Percentiles rank a stretch among this genome's conserved stretches.
Evolutionary conservation across 2,888 invertebrate genomes (phyloP).

Genomic region (Caenorhabditis wallacei): DNA sequence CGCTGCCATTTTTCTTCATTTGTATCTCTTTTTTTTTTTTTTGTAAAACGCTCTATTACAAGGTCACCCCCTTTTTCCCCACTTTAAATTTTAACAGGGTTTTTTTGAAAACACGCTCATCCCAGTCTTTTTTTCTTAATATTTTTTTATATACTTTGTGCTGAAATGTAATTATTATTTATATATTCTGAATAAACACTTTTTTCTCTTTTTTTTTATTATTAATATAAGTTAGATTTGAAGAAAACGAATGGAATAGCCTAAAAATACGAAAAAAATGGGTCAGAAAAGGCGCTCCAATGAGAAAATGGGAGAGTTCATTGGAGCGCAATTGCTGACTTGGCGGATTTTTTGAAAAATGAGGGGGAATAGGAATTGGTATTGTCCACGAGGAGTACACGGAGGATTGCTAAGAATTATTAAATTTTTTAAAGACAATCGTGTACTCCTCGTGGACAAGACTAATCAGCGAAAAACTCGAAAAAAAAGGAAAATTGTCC

Average conservation of each 20-base stretch:
- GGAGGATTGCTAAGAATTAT: too few relatives aligned
- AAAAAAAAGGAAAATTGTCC: too few relatives aligned
- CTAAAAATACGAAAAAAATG: conserved; percentile 12
- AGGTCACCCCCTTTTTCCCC: conserved; percentile 17
- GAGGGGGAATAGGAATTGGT: not conserved
- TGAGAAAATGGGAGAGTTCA: too few relatives aligned
- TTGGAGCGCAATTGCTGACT: too few relatives aligned
- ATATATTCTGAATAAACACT: not conserved
- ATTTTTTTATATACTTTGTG: conserved; percentile 3
- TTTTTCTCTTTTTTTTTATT: conserved; percentile 4
- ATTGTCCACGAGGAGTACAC: not conserved
- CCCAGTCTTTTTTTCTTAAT: conserved; percentile 27
- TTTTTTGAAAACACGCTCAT: conserved; percentile 9
- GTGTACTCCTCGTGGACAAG: too few relatives aligned
- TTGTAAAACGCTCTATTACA: conserved; percentile 28
- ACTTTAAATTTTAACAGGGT: conserved; percentile 32
- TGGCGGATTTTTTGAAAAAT: too few relatives aligned
- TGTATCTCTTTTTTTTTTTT: conserved; percentile 25
- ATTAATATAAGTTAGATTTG: conserved; percentile 35
- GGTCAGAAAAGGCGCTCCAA: too few relatives aligned
- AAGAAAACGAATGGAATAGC: conserved; percentile 4
- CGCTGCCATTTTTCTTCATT: conserved; percentile 37
- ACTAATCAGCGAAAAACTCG: too few relatives aligned
- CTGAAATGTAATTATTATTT: conserved; percentile 3
- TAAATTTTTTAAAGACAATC: too few relatives aligned